Conservation (phyloP, 2,888 invertebrate genomes). For the Rhimphoctona megacephalus region DNA sequence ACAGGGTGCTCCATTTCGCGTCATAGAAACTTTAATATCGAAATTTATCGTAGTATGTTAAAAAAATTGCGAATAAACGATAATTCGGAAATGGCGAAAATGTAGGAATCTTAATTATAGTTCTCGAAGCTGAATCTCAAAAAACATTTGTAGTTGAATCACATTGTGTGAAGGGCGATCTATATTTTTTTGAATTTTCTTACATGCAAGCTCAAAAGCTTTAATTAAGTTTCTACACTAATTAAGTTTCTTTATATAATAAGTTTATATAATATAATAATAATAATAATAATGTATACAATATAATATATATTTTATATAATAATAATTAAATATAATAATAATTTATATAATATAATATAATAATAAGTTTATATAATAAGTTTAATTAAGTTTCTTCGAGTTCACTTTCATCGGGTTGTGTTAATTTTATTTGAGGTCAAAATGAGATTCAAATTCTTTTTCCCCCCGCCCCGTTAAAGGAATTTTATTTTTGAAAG, state of each 20-base stretch:
- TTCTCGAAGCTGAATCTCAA: neutral
- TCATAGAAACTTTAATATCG: neutral
- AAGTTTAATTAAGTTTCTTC: too few relatives aligned
- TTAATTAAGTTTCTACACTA: too few relatives aligned
- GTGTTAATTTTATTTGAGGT: neutral
- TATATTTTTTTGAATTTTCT: neutral
- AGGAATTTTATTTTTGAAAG: neutral
- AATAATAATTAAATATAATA: too few relatives aligned
- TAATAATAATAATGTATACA: too few relatives aligned
- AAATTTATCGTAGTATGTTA: neutral
- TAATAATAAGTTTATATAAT: too few relatives aligned
- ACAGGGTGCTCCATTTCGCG: neutral
- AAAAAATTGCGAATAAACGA: neutral
- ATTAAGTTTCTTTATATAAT: too few relatives aligned
- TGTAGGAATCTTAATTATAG: neutral
- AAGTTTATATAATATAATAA: too few relatives aligned
- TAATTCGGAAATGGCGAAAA: neutral
- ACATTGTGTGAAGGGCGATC: neutral
- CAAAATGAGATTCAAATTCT: neutral
- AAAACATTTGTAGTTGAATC: neutral
- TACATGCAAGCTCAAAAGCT: too few relatives aligned
- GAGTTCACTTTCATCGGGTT: too few relatives aligned
- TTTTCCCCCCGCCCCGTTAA: neutral
- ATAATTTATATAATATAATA: too few relatives aligned
- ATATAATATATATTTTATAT: too few relatives aligned